Evolutionary conservation across 1,140 invertebrate genomes (phyloP), one percentile per base, ranked within the genome.

Genomic region (Ceratosolen solmsi): DNA sequence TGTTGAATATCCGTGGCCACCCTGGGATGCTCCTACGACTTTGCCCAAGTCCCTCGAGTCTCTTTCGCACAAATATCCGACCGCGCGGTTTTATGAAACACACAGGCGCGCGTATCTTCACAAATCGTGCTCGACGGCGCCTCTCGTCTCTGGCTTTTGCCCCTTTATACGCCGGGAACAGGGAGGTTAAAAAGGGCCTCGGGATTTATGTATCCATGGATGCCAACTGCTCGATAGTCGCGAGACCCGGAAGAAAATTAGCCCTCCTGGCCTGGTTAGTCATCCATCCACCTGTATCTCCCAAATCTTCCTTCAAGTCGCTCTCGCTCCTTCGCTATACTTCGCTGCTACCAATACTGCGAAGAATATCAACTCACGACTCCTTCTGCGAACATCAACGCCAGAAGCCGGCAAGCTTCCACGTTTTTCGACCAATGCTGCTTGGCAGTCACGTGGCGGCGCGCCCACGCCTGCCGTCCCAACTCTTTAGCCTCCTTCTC

Each of bases 381-480:
- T 33, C 1, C 11, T n/a, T 20, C 17, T 22, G 63, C 63, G 17
- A 38, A 15, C n/a, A 22, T 33, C 5, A 36, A 38, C n/a, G 1
- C 15, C 13, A n/a, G 1, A n/a, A n/a, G n/a, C 41, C 27, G 60
- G 68, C 38, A 46, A 70, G 8, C 8, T 3, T 41, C 68, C 22
- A 25, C 49, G 63, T 68, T 51, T 63, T 27, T 33, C 81, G 74
- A 13, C 58, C 70, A 79, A 68, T 73, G 76, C 74, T 60, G 80
- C 63, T 77, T 78, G 82, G 15, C 78, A 84, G 85, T 85, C 76
- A 81, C 78, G 84, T 81, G 80, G 80, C 46, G 27, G 51, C 33
- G 49, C 46, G 51, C 33, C n/a, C 60, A 70, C 80, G 25, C 78
- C 22, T 36, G n/a, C n/a, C 80, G 68, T 74, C 83, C 79, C 22